Percentiles rank a stretch among this genome's conserved stretches.
phyloP scores from a whole-genome alignment of 92 coral and sea anemone genomes.

The Porites evermanni region DNA sequence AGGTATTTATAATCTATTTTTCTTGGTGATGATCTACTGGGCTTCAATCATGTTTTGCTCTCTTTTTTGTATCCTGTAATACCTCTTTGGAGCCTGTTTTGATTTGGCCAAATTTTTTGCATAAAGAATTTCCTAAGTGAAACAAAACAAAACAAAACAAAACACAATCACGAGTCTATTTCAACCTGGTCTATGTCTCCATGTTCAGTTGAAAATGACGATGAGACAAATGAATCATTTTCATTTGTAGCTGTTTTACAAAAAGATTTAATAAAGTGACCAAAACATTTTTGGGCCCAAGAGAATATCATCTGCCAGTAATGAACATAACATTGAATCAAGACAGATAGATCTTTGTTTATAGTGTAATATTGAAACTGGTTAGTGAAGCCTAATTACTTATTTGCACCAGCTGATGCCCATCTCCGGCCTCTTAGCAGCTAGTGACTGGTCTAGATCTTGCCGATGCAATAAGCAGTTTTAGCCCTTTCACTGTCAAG shows the following conservation, averaged over 20 bases:
- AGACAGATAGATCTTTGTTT: no score
- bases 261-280: background rate
- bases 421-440: background rate
- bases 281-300: background rate
- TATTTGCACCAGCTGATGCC: background rate
- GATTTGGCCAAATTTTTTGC: background rate
- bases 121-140: background rate
- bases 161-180: background rate
- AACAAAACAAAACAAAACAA: no score
- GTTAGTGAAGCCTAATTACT: background rate
- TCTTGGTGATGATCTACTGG: background rate
- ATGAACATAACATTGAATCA: background rate
- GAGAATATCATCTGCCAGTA: background rate
- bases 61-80: background rate
- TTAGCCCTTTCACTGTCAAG: no score
- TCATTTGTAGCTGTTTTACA: no score
- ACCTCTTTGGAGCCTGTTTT: background rate
- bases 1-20: no score
- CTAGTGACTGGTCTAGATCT: background rate
- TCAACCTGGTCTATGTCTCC: no score
- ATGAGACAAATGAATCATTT: background rate
- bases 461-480: background rate
- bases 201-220: background rate
- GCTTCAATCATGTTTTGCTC: background rate
- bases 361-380: no score